Percentiles rank a stretch among this genome's conserved stretches.
Evolutionary conservation across 2,797 vertebrate genomes (phyloP).

Genomic region (Toxotes lorentzi): DNA sequence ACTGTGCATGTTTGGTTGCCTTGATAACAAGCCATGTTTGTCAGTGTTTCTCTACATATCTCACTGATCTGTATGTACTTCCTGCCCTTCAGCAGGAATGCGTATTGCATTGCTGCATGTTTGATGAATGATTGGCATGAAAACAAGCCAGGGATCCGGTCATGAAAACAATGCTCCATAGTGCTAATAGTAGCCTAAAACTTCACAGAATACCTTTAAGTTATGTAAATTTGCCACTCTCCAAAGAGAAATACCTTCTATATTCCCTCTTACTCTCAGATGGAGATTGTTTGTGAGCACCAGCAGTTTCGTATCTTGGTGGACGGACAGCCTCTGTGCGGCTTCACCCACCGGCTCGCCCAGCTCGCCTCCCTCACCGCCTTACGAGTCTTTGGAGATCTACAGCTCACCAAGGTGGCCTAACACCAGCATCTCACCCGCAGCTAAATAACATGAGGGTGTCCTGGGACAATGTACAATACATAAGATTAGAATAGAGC

Average conservation of each 20-base stretch:
- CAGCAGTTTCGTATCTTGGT: slow-evolving; percentile 93
- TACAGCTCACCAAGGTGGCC: slow-evolving; percentile 93
- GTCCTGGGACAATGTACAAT: slow-evolving; percentile 32
- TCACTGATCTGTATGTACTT: neutral
- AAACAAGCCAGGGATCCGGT: neutral
- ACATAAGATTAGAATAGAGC: slow-evolving; percentile 57
- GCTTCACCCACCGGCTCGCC: slow-evolving; percentile 88
- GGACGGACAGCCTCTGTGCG: slow-evolving; percentile 92
- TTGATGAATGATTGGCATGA: neutral
- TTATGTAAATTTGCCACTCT: neutral
- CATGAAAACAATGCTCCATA: neutral
- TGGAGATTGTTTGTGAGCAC: slow-evolving; percentile 95
- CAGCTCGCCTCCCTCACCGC: slow-evolving; percentile 87
- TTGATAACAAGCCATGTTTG: neutral
- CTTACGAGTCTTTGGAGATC: slow-evolving; percentile 88
- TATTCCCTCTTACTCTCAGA: slow-evolving; percentile 75
- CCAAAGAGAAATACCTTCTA: neutral
- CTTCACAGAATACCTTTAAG: neutral
- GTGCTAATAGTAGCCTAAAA: neutral
- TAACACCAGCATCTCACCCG: slow-evolving; percentile 63
- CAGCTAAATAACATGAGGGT: neutral
- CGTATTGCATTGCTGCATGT: neutral
- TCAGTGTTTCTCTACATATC: neutral
- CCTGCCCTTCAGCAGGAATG: neutral
- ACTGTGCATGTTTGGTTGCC: neutral